Percentiles rank a stretch among this genome's conserved stretches.
phyloP scores from a whole-genome alignment of 2,113 vertebrate genomes.

The Oreochromis aureus region DNA sequence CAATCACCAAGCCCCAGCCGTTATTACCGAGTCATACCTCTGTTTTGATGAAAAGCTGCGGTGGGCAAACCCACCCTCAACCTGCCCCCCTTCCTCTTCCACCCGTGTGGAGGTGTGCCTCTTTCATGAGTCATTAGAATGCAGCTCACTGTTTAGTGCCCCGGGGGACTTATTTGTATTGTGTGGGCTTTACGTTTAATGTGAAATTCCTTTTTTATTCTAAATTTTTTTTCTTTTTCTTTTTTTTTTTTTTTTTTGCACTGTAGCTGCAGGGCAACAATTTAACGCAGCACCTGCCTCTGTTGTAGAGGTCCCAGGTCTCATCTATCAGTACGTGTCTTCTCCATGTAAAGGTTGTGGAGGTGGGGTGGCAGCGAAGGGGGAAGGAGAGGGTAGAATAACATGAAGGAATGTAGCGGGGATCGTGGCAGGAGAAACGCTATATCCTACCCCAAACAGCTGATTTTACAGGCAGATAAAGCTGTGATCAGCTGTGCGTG shows the following conservation, averaged over 20 bases:
- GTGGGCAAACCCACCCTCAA: slow-evolving; percentile 8
- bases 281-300: slow-evolving; percentile 70
- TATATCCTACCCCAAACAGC: slow-evolving; percentile 65
- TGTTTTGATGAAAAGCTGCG: slow-evolving; percentile 21
- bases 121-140: slow-evolving; percentile 62
- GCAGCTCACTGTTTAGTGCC: slow-evolving; percentile 74
- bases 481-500: slow-evolving; percentile 62
- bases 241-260: slow-evolving; percentile 3
- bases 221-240: slow-evolving; percentile 1
- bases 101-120: slow-evolving; percentile 33
- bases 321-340: slow-evolving; percentile 62
- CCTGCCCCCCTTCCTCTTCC: not conserved
- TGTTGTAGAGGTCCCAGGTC: slow-evolving; percentile 44
- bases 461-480: slow-evolving; percentile 61
- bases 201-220: slow-evolving; percentile 79
- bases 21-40: slow-evolving; percentile 23
- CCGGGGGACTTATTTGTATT: slow-evolving; percentile 80
- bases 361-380: not conserved
- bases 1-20: slow-evolving; percentile 28
- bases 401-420: slow-evolving; percentile 70
- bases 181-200: slow-evolving; percentile 75
- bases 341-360: slow-evolving; percentile 16
- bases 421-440: slow-evolving; percentile 62
- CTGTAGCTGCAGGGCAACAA: slow-evolving; percentile 67
- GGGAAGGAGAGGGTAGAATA: slow-evolving; percentile 55